phyloP scores from a whole-genome alignment of 2,888 invertebrate genomes.

The Chymomyza fuscimana region DNA sequence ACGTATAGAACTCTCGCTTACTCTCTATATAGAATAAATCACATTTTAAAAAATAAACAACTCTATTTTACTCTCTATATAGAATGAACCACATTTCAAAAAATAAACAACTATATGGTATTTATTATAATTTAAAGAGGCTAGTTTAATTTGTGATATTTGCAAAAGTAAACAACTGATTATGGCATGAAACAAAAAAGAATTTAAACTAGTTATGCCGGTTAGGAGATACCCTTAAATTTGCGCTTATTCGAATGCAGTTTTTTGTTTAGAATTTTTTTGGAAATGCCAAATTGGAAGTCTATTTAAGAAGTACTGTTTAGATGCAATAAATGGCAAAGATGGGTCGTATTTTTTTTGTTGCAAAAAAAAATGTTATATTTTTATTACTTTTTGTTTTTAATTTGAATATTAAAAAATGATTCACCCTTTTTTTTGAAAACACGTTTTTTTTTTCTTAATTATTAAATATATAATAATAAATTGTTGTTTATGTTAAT shows the following conservation, averaged over 20 bases:
- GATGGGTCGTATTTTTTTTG: too few species aligned
- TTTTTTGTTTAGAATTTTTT: too few species aligned
- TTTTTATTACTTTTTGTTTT: too few species aligned
- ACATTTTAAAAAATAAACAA: neutral
- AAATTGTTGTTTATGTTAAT: too few species aligned
- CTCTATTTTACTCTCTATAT: neutral
- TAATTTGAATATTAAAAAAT: too few species aligned
- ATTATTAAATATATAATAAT: too few species aligned
- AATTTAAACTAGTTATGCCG: neutral
- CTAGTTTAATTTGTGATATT: neutral
- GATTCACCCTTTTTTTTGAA: too few species aligned
- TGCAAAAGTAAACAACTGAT: neutral
- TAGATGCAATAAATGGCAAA: too few species aligned
- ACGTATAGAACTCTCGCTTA: neutral
- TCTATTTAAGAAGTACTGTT: too few species aligned
- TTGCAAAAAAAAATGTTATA: too few species aligned
- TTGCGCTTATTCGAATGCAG: neutral
- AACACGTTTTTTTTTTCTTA: too few species aligned
- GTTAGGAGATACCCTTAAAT: neutral
- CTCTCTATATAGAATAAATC: neutral
- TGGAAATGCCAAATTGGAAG: too few species aligned
- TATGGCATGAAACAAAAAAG: neutral
- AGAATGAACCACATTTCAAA: neutral
- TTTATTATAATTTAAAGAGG: neutral
- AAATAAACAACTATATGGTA: conserved; percentile 1